A percentile compares a stretch with the other conserved stretches of the same genome.
Evolutionary conservation across 2,113 vertebrate genomes (phyloP).

Genomic region (Pyrgilauda ruficollis): DNA sequence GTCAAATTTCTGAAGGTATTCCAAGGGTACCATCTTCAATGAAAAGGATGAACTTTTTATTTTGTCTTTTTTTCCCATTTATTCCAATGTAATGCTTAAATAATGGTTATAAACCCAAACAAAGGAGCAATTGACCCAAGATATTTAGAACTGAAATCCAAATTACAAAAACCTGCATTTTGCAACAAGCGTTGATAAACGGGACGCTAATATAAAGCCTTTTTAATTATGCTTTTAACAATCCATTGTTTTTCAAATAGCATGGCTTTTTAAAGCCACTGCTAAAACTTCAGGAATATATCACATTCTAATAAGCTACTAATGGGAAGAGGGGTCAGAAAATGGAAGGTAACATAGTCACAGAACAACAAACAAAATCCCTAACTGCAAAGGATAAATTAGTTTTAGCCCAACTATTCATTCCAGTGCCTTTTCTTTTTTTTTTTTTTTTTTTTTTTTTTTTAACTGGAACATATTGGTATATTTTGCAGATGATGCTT

Average conservation of each 20-base stretch:
- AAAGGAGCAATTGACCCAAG: slow-evolving; percentile 18
- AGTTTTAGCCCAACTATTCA: not conserved
- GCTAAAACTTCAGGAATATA: not conserved
- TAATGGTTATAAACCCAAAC: slow-evolving; percentile 41
- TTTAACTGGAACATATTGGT: not conserved
- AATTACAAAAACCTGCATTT: slow-evolving; percentile 49
- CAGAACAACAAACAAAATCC: slow-evolving; percentile 36
- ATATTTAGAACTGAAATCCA: slow-evolving; percentile 41
- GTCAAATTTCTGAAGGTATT: slow-evolving; percentile 34
- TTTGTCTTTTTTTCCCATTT: slow-evolving; percentile 50
- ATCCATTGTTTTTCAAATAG: not conserved
- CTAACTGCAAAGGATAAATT: slow-evolving; percentile 7
- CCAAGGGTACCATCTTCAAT: slow-evolving; percentile 20
- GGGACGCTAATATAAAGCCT: slow-evolving; percentile 21
- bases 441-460: not conserved
- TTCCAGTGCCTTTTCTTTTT: not conserved
- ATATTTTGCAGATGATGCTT: slow-evolving; percentile 9
- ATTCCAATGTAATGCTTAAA: slow-evolving; percentile 54
- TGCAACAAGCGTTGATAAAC: slow-evolving; percentile 9
- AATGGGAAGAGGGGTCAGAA: not conserved
- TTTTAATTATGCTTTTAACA: slow-evolving; percentile 16
- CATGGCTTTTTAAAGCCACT: slow-evolving; percentile 44
- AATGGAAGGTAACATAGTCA: slow-evolving; percentile 2
- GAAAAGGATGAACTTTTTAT: slow-evolving; percentile 60
- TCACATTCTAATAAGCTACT: not conserved